Base-by-base conservation (phyloP, 1,140 invertebrate species). In the Ephestia elutella region DNA sequence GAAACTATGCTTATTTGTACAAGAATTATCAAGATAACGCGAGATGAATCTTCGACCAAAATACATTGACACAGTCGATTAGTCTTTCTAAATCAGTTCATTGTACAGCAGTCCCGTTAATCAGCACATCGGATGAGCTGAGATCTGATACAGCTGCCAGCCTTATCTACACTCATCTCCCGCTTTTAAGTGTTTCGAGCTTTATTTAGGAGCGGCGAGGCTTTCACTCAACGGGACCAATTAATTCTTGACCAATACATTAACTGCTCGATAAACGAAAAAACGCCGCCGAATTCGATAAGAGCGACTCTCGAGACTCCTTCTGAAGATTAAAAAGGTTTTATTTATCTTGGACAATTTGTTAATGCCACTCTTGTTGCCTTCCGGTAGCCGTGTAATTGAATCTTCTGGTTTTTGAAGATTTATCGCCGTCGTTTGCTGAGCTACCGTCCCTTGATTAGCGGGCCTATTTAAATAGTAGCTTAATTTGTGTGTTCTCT, bases 261-360 rank as follows among this genome's bases (percentile, higher is more conserved):
- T 82, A 83, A 82, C 71, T 65, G 69, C 71, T 61, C 76, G 72
- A 83, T 84, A 78, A 76, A 82, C 66, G 62, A 78, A 79, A 82
- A 53, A 74, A 75, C 69, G 66, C 70, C 65, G 68, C 71, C 65
- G 59, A 56, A 53, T 56, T 53, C 74, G 75, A 84, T 87, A 80
- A 82, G 64, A 63, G 54, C 66, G 77, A 78, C 80, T 66, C 66
- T 72, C 65, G 66, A 75, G 65, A 71, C 70, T n/a, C n/a, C n/a
- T 71, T 65, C 75, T 72, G 67, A 64, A 71, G 72, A 79, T 80
- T 82, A 84, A 84, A 82, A 76, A 80, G 71, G 69, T 77, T 80
- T 78, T 82, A 83, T 85, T 87, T 85, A 87, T 87, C 83, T 87
- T 78, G 67, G 68, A 78, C 79, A 86, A 87, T 87, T 87, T 87